phyloP scores from a whole-genome alignment of 2,113 vertebrate genomes.

The Camelus bactrianus region DNA sequence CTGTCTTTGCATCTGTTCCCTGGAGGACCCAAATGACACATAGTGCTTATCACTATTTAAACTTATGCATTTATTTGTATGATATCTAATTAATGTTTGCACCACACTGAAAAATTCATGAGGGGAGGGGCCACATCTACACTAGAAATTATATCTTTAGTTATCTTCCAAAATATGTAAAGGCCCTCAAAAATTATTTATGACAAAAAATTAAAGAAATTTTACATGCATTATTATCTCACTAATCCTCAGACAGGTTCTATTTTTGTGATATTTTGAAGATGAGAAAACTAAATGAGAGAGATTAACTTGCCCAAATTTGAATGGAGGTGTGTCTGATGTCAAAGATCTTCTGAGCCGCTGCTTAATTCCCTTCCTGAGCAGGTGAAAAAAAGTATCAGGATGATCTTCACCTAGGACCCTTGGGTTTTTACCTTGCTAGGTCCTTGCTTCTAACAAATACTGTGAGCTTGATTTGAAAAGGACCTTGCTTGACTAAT shows the following conservation, averaged over 20 bases:
- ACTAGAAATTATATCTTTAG: neutral
- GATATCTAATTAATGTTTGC: neutral
- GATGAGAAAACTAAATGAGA: constrained; percentile 13
- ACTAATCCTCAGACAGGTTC: constrained; percentile 1
- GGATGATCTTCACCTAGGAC: neutral
- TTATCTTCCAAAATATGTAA: constrained; percentile 32
- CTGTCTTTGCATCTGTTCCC: neutral
- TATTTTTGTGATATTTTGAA: constrained; percentile 41
- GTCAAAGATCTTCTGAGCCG: neutral
- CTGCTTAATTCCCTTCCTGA: constrained; percentile 6
- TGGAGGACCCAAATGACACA: neutral
- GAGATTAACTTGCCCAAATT: constrained; percentile 32
- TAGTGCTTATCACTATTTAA: neutral
- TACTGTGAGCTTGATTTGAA: constrained; percentile 19
- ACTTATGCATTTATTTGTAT: neutral
- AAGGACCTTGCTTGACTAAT: neutral
- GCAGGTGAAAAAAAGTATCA: neutral
- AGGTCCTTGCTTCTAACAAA: neutral
- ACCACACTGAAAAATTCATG: neutral
- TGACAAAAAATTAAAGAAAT: neutral
- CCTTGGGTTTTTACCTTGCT: neutral
- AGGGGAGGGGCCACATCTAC: neutral
- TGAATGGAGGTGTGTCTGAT: neutral
- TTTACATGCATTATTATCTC: neutral
- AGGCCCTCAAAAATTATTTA: neutral